Evolutionary conservation across 2,888 invertebrate species (phyloP).

Genomic region (Cosmorhoe ocellata): DNA sequence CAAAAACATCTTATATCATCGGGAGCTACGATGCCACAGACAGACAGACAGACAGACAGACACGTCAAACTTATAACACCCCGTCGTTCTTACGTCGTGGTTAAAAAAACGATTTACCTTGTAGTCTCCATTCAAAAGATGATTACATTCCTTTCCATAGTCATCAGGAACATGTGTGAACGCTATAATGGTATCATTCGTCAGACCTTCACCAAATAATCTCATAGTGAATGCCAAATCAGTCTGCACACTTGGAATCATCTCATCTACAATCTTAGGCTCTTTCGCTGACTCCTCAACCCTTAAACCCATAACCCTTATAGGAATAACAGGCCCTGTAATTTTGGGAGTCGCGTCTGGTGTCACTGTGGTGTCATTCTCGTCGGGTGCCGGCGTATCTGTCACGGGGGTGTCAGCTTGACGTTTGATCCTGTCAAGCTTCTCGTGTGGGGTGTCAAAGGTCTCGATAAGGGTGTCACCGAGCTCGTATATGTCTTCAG

Average conservation of each 20-base stretch:
- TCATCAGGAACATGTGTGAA: constrained; percentile 53
- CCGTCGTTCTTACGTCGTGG: too few species aligned
- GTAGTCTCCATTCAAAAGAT: constrained; percentile 27
- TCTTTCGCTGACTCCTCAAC: constrained; percentile 68
- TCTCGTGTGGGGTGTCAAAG: constrained; percentile 31
- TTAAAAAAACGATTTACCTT: too few species aligned
- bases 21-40: too few species aligned
- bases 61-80: too few species aligned
- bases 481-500: constrained; percentile 19
- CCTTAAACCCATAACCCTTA: constrained; percentile 59
- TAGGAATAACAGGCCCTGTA: neutral
- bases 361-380: neutral
- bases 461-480: constrained; percentile 42
- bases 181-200: constrained; percentile 54
- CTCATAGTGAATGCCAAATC: constrained; percentile 56
- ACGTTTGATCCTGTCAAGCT: constrained; percentile 29
- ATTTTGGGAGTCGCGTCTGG: constrained; percentile 10
- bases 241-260: constrained; percentile 66
- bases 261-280: constrained; percentile 63
- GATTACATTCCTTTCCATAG: constrained; percentile 2
- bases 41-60: too few species aligned
- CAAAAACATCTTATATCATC: too few species aligned
- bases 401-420: constrained; percentile 14
- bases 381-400: too few species aligned
- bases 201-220: constrained; percentile 66